phyloP scores from a whole-genome alignment of 2,797 vertebrate species.

The Babyrousa celebensis region DNA sequence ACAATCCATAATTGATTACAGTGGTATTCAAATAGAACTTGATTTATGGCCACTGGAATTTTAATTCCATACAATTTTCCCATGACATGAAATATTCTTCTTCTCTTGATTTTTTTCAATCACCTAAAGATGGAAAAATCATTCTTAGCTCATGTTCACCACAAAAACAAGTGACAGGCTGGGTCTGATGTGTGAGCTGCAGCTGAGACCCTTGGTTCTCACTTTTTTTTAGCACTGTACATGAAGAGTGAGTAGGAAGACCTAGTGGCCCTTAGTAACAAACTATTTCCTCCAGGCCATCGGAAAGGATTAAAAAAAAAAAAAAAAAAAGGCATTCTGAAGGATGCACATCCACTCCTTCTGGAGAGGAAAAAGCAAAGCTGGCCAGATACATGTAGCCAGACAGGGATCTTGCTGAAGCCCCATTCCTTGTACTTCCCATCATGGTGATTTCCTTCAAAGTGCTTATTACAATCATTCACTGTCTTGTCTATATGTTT shows the following conservation, averaged over 20 bases:
- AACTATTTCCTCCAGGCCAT: fast-evolving
- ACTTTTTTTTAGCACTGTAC: neutral
- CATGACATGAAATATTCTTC: neutral
- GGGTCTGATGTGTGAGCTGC: neutral
- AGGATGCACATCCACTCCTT: neutral
- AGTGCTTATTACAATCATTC: neutral
- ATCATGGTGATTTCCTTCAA: neutral
- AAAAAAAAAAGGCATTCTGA: no score
- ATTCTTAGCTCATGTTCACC: neutral
- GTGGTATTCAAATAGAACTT: neutral
- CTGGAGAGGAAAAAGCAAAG: neutral
- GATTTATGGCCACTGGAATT: neutral
- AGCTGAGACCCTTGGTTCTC: neutral
- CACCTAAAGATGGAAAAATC: neutral
- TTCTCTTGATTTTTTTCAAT: neutral
- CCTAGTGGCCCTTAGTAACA: neutral
- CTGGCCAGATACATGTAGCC: neutral
- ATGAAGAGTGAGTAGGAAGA: neutral
- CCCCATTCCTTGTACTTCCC: neutral
- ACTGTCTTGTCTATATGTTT: neutral
- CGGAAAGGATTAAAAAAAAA: neutral
- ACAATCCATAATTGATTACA: neutral
- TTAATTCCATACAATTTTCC: neutral
- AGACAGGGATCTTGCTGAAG: neutral
- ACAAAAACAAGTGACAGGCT: neutral